phyloP scores from a whole-genome alignment of 1,140 invertebrate genomes.

The Sycobia sp. region DNA sequence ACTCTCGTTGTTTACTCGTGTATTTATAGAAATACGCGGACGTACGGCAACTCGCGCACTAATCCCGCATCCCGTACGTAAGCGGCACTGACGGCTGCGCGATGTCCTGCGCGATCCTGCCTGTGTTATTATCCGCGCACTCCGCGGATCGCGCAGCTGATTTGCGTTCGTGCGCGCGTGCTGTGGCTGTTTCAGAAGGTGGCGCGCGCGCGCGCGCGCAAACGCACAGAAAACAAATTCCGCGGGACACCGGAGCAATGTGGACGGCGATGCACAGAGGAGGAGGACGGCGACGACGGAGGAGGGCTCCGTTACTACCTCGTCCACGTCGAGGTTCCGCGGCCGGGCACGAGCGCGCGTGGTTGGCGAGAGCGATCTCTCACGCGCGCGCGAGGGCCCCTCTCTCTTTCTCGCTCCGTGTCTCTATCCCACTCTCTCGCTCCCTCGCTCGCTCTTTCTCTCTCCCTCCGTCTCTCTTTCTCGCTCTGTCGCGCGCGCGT shows the following conservation, averaged over 20 bases:
- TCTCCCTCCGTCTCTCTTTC: too few relatives aligned
- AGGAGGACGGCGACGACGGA: not conserved
- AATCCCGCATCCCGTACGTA: too few relatives aligned
- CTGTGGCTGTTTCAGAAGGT: not conserved
- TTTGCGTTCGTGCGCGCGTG: not conserved
- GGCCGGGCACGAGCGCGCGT: slow-evolving; percentile 8
- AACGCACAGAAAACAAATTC: not conserved
- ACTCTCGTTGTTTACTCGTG: too few relatives aligned
- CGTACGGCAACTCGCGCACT: too few relatives aligned
- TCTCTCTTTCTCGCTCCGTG: too few relatives aligned
- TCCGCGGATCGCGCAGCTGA: not conserved
- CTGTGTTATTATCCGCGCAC: too few relatives aligned
- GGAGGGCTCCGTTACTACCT: not conserved
- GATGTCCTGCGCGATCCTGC: too few relatives aligned
- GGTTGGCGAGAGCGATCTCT: slow-evolving; percentile 7
- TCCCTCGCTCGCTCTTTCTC: too few relatives aligned
- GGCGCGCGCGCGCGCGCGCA: not conserved
- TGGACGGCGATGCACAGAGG: not conserved
- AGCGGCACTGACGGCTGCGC: too few relatives aligned
- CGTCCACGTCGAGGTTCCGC: not conserved
- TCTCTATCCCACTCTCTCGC: too few relatives aligned
- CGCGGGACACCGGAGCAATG: not conserved
- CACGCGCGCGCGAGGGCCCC: slow-evolving; percentile 21
- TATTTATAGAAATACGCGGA: too few relatives aligned
- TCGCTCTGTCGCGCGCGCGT: slow-evolving; percentile 6